Evolutionary conservation across 1,140 invertebrate species (phyloP), one percentile per base, ranked within the genome.

Genomic region (Heterodera carotae): DNA sequence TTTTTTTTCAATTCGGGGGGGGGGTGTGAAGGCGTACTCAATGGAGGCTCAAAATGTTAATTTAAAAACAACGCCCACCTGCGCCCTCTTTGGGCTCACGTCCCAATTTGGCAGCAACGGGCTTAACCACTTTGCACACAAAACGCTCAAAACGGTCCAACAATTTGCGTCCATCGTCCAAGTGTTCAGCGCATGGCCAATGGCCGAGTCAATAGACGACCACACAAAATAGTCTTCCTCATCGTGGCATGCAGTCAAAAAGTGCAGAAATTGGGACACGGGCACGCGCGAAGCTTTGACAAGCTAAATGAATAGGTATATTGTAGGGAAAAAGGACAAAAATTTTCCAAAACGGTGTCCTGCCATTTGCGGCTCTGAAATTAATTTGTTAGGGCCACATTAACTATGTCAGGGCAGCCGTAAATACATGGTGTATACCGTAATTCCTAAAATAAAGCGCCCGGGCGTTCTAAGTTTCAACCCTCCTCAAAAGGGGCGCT

Each of bases 1-100:
- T n/a, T n/a, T 18, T 18, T 53, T 56, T 18, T 18, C 18, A 12
- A 18, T 18, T 18, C 22, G 39, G 39, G 39, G 39, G 39, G 2
- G 2, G 39, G 39, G 39, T 6, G 39, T 43, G 39, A 43, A 0
- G 39, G n/a, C n/a, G n/a, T n/a, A n/a, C n/a, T n/a, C n/a, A n/a
- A n/a, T n/a, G n/a, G n/a, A n/a, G n/a, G n/a, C n/a, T n/a, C n/a
- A n/a, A n/a, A n/a, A n/a, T n/a, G n/a, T n/a, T n/a, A n/a, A n/a
- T n/a, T n/a, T n/a, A n/a, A n/a, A n/a, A n/a, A n/a, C 12, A 12
- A 43, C 39, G n/a, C n/a, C 39, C 39, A 79, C 60, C 62, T 86
- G 90, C 89, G 10, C 82, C 84, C 29, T 84, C 69, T 29, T 85
- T 85, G 7, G 86, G 75, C 34, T 89, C 88, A 89, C 89, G 90